Percentiles rank a stretch among this genome's conserved stretches.
Conservation (phyloP, 2,797 vertebrate species). For the Tokudaia tokunoshimensis region DNA sequence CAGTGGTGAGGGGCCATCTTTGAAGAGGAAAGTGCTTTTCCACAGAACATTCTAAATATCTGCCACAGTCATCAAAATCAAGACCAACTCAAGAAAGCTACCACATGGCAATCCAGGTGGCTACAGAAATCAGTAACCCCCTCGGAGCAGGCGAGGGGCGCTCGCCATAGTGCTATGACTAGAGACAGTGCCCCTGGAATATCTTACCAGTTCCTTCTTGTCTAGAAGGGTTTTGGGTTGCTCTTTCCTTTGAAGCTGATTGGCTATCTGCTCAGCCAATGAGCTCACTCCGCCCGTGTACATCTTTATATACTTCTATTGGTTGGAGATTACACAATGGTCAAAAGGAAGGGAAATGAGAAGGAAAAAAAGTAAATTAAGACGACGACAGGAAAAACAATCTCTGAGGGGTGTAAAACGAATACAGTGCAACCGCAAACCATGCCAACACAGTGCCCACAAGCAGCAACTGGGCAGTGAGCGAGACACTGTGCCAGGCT, state of each 20-base stretch:
- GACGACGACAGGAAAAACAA: constrained; percentile 74
- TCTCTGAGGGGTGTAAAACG: constrained; percentile 72
- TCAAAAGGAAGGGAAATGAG: constrained; percentile 76
- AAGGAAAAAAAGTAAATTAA: constrained; percentile 82
- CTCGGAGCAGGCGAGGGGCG: constrained; percentile 55
- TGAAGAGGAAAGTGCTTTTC: not conserved
- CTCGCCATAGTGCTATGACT: constrained; percentile 66
- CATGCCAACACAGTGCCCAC: constrained; percentile 89
- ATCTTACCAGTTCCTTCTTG: constrained; percentile 96
- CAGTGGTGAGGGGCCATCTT: not conserved
- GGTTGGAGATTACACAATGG: constrained; percentile 84
- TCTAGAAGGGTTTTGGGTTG: constrained; percentile 93
- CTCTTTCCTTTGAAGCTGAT: constrained; percentile 96
- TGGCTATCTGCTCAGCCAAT: constrained; percentile 98
- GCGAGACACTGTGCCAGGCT: constrained; percentile 70
- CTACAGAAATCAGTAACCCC: not conserved
- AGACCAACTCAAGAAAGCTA: constrained; percentile 20
- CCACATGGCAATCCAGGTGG: not conserved
- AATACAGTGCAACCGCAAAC: constrained; percentile 86
- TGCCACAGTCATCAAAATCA: not conserved
- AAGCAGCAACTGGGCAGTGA: constrained; percentile 81
- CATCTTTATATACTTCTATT: constrained; percentile 97
- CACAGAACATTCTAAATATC: not conserved
- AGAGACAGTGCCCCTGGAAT: constrained; percentile 70
- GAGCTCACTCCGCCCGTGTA: constrained; percentile 98